A percentile compares a stretch with the other conserved stretches of the same genome.
Evolutionary conservation across 1,140 invertebrate genomes (phyloP).

Genomic region (Chrysomallon squamiferum): DNA sequence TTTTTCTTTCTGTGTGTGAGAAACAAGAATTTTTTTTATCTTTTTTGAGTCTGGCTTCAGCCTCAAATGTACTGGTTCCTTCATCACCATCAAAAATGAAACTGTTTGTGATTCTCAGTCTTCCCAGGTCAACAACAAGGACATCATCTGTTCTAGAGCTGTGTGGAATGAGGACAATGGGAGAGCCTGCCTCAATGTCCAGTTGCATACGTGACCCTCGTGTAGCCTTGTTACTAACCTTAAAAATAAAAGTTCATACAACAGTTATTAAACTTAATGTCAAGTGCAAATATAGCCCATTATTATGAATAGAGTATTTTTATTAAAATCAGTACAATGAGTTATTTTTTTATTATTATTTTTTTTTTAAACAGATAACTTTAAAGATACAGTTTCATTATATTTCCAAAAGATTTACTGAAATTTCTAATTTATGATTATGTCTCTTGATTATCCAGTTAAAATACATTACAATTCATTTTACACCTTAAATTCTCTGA

Average conservation of each 20-base stretch:
- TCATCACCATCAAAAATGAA: slow-evolving; percentile 59
- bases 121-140: slow-evolving; percentile 82
- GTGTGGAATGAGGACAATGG: slow-evolving; percentile 86
- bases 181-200: slow-evolving; percentile 78
- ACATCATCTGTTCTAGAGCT: slow-evolving; percentile 80
- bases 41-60: background rate
- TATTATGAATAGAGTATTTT: no score
- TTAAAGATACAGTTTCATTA: no score
- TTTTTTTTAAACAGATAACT: no score
- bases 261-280: no score
- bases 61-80: slow-evolving; percentile 42
- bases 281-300: no score
- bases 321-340: no score
- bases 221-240: slow-evolving; percentile 55
- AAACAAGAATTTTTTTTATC: slow-evolving; percentile 6
- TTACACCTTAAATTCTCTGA: no score
- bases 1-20: slow-evolving; percentile 3
- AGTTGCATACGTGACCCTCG: slow-evolving; percentile 69
- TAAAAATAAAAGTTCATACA: slow-evolving; percentile 4
- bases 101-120: slow-evolving; percentile 79
- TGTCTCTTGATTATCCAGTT: no score
- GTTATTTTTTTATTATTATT: no score
- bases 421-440: no score
- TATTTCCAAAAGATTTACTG: no score
- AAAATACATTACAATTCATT: no score